phyloP scores from a whole-genome alignment of 2,888 invertebrate genomes.

The Hyposoter didymator region DNA sequence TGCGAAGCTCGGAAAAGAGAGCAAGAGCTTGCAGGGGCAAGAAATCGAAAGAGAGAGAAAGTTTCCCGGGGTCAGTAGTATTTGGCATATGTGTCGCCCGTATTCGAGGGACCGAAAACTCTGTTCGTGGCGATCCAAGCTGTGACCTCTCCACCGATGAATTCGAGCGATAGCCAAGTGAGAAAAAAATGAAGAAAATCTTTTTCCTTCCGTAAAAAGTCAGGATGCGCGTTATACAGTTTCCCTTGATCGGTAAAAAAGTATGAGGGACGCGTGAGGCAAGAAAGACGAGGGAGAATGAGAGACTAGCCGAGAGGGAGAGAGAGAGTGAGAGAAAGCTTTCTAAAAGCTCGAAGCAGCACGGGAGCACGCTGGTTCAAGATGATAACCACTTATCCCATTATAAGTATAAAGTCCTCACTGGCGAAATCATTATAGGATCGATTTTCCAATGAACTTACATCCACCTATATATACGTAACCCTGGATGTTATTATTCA shows the following conservation, averaged over 20 bases:
- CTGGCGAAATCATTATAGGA: constrained; percentile 56
- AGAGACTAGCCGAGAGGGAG: not conserved
- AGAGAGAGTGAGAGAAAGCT: constrained; percentile 29
- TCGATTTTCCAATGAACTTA: constrained; percentile 54
- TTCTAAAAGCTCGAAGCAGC: not conserved
- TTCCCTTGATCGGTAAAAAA: constrained; percentile 54
- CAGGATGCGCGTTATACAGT: constrained; percentile 57
- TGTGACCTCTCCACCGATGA: constrained; percentile 79
- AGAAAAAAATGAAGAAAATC: constrained; percentile 25
- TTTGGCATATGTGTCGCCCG: constrained; percentile 30
- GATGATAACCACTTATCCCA: constrained; percentile 34
- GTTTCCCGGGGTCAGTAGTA: constrained; percentile 57
- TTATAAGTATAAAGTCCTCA: constrained; percentile 16
- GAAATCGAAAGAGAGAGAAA: constrained; percentile 31
- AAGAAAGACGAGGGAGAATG: not conserved
- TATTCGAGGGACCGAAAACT: constrained; percentile 59
- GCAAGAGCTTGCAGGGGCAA: constrained; percentile 24
- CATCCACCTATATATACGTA: not conserved
- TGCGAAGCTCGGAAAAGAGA: constrained; percentile 71
- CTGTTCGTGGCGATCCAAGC: constrained; percentile 80
- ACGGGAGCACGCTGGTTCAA: not conserved
- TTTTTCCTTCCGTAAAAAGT: constrained; percentile 55
- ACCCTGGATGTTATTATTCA: constrained; percentile 32
- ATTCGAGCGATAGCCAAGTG: constrained; percentile 76
- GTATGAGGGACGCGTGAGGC: not conserved